Evolutionary conservation across 2,888 invertebrate species (phyloP).

Genomic region (Xestia ashworthii): DNA sequence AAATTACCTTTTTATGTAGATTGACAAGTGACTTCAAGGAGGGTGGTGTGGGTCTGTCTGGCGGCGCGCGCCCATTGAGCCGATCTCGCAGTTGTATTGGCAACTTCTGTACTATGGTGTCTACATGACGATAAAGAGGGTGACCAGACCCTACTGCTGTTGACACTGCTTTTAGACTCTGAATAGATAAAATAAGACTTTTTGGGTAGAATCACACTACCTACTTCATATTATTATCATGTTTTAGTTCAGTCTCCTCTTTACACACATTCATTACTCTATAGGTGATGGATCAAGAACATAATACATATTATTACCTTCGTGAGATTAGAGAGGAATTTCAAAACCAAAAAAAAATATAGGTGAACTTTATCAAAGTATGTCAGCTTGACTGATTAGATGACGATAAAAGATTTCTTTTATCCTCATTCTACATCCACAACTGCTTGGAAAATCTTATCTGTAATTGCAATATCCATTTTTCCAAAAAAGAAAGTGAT

Average conservation of each 20-base stretch:
- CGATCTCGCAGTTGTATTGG: slow-evolving; percentile 94
- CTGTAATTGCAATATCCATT: not conserved
- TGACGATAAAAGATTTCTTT: slow-evolving; percentile 12
- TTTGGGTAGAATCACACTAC: not conserved
- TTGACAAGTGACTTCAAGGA: slow-evolving; percentile 96
- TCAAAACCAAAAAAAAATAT: not conserved
- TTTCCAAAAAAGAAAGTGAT: not conserved
- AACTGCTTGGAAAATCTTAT: slow-evolving; percentile 19
- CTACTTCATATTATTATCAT: not conserved
- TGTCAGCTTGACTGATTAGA: slow-evolving; percentile 17
- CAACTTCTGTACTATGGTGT: slow-evolving; percentile 97
- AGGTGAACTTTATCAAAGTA: slow-evolving; percentile 20
- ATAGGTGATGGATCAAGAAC: not conserved
- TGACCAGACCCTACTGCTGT: slow-evolving; percentile 94
- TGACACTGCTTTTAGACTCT: slow-evolving; percentile 96
- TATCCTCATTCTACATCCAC: not conserved
- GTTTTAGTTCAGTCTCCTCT: too few species aligned
- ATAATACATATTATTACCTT: not conserved
- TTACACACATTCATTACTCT: too few species aligned
- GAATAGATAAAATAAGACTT: slow-evolving; percentile 13
- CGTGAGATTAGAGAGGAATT: not conserved
- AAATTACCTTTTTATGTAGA: slow-evolving; percentile 95
- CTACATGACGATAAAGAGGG: slow-evolving; percentile 94
- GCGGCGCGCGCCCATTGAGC: slow-evolving; percentile 91
- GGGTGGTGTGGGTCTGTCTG: slow-evolving; percentile 91